Evolutionary conservation across 92 coral and sea anemone genomes (phyloP).

Genomic region (Muricea muricata): DNA sequence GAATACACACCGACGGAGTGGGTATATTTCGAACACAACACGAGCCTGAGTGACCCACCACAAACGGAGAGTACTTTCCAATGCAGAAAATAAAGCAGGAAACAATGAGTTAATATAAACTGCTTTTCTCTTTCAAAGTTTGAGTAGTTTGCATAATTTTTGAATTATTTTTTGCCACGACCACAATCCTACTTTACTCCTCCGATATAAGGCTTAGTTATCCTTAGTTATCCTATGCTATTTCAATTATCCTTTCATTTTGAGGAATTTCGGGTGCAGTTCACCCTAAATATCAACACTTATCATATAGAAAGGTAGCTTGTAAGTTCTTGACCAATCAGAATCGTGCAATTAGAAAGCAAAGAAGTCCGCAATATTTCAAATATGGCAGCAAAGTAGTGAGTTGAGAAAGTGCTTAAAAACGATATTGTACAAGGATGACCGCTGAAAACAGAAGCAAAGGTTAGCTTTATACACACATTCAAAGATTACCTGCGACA

Average conservation of each 20-base stretch:
- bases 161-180: too few species aligned
- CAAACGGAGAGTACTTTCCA: too few species aligned
- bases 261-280: too few species aligned
- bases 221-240: not conserved
- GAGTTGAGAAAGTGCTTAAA: not conserved
- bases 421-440: not conserved
- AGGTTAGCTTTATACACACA: constrained; percentile 22
- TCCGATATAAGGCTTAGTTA: not conserved
- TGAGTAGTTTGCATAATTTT: too few species aligned
- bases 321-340: not conserved
- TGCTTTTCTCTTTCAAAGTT: too few species aligned
- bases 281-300: not conserved
- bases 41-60: too few species aligned
- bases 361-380: not conserved
- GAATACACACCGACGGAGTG: too few species aligned
- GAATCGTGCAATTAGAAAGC: not conserved
- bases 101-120: too few species aligned
- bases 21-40: too few species aligned
- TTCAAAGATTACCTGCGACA: too few species aligned
- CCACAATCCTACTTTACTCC: not conserved
- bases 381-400: constrained; percentile 31
- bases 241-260: not conserved
- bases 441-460: not conserved
- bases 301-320: too few species aligned
- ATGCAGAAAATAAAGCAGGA: too few species aligned